Evolutionary conservation across 2,797 vertebrate species (phyloP), one percentile per base, ranked within the genome.

Genomic region (Gambusia yucatana): DNA sequence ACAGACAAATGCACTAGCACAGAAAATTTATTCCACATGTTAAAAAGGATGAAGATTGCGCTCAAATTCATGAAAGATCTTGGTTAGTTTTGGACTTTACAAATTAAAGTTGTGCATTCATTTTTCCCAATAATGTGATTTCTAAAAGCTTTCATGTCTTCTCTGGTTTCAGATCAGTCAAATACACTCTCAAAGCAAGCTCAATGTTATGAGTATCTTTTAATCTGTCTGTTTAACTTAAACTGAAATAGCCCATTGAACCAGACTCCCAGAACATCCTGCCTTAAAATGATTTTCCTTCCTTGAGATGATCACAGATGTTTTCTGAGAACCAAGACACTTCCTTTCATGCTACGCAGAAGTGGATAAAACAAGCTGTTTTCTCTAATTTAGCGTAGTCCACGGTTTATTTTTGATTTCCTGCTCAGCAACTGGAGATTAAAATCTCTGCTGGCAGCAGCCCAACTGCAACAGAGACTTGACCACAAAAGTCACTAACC

Each of bases 381-480:
- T 90, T 90, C 82, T 91, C 92, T 91, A 94, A 94, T 91, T 95
- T 91, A 79, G 82, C 80, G 85, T 90, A 86, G 92, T 88, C 80
- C 46, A 71, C 72, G 74, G 88, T 84, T 93, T 92, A 91, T 92
- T 94, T 94, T 93, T 94, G 89, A 95, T 95, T 96, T 95, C 93
- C 94, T 90, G 90, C 88, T 88, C 83, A 78, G 72, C 86, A 89
- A 77, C 86, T 79, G 48, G 73, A 91, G 93, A 92, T 94, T 89
- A 65, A 83, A 92, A 95, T 95, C 90, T 84, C 14, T 25, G 14
- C 82, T 94, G 93, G 94, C 92, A 82, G 70, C 67, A 41, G 78
- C 86, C 93, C 95, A 96, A 95, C 36, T 72, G 81, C 92, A 95
- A 94, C 92, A 96, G 94, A 89, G 87, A 80, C 67, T 39, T 13